Conservation (phyloP, 2,888 invertebrate genomes). For the Chrysolina americana region DNA sequence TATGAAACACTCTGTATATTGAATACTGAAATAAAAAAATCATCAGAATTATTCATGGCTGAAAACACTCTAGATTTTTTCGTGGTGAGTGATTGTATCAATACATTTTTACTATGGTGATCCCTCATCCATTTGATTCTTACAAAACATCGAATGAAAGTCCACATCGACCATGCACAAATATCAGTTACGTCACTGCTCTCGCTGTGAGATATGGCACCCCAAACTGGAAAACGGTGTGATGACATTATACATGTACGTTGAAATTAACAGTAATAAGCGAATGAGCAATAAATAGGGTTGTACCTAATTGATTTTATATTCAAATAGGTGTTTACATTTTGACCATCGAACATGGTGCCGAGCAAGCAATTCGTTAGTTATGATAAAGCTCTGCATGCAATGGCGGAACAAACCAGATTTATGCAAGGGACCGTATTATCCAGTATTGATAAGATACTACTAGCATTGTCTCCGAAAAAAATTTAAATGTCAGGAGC, state of each 20-base stretch:
- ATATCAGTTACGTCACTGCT: conserved; percentile 9
- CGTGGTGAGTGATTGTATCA: too few relatives aligned
- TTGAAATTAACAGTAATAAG: conserved; percentile 47
- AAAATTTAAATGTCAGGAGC: too few relatives aligned
- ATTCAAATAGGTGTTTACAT: conserved; percentile 66
- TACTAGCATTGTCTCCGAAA: background rate
- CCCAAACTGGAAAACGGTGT: conserved; percentile 38
- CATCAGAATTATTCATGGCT: too few relatives aligned
- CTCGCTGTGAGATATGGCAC: conserved; percentile 27
- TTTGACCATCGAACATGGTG: conserved; percentile 55
- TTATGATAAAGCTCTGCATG: conserved; percentile 63
- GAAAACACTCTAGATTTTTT: too few relatives aligned
- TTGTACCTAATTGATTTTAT: conserved; percentile 58
- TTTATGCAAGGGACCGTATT: conserved; percentile 18
- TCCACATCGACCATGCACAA: background rate
- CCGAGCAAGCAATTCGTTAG: conserved; percentile 67
- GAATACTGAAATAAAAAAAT: too few relatives aligned
- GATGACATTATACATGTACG: conserved; percentile 41
- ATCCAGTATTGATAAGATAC: background rate
- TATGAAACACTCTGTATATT: too few relatives aligned
- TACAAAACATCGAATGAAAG: too few relatives aligned
- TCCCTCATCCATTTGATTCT: too few relatives aligned
- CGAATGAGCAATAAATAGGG: conserved; percentile 50
- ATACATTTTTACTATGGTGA: too few relatives aligned
- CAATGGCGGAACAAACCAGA: conserved; percentile 23